phyloP scores from a whole-genome alignment of 2,113 vertebrate species.

The Dunckerocampus dactyliophorus region DNA sequence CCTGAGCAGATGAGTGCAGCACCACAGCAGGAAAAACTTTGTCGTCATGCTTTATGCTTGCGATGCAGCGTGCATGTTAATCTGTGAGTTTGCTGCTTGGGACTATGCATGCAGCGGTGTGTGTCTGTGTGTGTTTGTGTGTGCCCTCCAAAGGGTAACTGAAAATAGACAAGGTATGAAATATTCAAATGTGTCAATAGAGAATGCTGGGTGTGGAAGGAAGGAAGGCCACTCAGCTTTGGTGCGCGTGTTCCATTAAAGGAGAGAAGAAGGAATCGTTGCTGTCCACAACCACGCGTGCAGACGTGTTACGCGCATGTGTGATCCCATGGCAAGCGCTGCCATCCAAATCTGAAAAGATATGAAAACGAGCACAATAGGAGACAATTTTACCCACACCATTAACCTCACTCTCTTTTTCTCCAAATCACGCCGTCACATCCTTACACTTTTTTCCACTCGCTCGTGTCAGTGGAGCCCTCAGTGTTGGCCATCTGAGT shows the following conservation, averaged over 20 bases:
- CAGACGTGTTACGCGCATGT: constrained; percentile 6
- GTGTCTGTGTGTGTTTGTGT: constrained; percentile 1
- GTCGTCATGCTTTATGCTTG: constrained; percentile 20
- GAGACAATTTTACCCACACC: constrained; percentile 19
- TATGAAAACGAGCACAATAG: constrained; percentile 29
- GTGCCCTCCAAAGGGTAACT: constrained; percentile 11
- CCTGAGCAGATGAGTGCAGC: constrained; percentile 33
- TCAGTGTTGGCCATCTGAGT: constrained; percentile 45
- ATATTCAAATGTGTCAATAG: constrained; percentile 55
- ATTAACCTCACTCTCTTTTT: constrained; percentile 3
- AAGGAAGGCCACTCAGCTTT: constrained; percentile 28
- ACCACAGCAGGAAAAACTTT: constrained; percentile 14
- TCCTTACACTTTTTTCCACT: constrained; percentile 1
- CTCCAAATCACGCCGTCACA: constrained; percentile 1
- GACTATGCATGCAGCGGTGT: neutral
- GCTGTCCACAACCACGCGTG: neutral
- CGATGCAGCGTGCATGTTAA: constrained; percentile 21
- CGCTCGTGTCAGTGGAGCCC: constrained; percentile 33
- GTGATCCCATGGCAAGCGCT: neutral
- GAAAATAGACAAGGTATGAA: constrained; percentile 45
- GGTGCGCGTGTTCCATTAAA: neutral
- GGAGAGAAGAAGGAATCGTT: constrained; percentile 2
- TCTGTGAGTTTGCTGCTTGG: constrained; percentile 9
- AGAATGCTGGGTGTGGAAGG: constrained; percentile 9
- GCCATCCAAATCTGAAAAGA: constrained; percentile 10